Evolutionary conservation across 2,113 vertebrate genomes (phyloP).

Genomic region (Phyllostomus hastatus): DNA sequence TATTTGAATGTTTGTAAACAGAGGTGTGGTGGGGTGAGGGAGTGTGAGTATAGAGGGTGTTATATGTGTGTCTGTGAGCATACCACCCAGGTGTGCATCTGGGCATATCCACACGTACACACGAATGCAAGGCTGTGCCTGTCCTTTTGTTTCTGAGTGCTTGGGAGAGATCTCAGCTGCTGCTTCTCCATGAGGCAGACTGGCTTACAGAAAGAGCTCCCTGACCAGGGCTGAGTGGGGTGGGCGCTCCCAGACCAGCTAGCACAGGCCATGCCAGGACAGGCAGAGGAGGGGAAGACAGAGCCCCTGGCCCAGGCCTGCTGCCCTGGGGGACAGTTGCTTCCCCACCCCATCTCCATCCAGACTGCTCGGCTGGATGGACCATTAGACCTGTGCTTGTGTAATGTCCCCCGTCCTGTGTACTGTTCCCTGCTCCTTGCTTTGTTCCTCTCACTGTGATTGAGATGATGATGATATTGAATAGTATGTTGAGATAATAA

Average conservation of each 20-base stretch:
- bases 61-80: neutral
- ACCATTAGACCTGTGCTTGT: neutral
- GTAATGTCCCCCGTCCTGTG: rapidly evolving
- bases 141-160: neutral
- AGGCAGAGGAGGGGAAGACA: rapidly evolving
- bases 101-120: neutral
- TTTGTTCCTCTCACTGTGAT: neutral
- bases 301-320: neutral
- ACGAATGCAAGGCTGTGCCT: neutral
- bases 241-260: neutral
- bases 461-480: neutral
- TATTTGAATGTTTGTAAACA: neutral
- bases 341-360: neutral
- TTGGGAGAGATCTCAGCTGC: neutral
- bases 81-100: neutral
- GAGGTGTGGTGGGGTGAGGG: neutral
- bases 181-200: neutral
- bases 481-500: neutral
- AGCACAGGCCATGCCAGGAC: no score
- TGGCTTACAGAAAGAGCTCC: neutral
- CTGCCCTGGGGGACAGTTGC: no score
- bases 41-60: neutral
- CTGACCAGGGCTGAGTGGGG: neutral
- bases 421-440: neutral
- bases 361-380: neutral